These are phyloP conservation scores for Microplitis demolitor DNA, from an alignment of 1,140 invertebrate genomes.

Conservation along the genomic window DNA sequence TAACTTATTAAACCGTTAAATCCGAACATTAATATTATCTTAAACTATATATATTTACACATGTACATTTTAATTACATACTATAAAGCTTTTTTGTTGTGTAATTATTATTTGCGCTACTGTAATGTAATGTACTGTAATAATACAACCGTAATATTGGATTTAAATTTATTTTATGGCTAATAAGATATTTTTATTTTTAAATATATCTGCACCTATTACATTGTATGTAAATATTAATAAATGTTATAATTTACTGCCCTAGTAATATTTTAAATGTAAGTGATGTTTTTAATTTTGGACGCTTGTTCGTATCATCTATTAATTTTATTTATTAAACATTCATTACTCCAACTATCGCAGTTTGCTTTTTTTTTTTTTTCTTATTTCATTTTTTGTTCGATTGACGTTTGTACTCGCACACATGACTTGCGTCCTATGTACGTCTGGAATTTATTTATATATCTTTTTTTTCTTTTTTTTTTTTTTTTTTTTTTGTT, in stretches of 20 bases:
- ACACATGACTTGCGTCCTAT: slow-evolving; percentile 31
- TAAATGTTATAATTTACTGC: no score
- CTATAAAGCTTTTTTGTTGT: slow-evolving; percentile 20
- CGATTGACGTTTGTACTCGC: slow-evolving; percentile 41
- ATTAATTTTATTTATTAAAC: no score
- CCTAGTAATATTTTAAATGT: no score
- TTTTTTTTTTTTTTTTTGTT: slow-evolving; percentile 11
- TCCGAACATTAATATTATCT: slow-evolving; percentile 17
- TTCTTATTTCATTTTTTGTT: slow-evolving; percentile 8
- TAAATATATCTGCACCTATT: no score
- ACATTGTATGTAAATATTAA: no score
- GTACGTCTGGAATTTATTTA: slow-evolving; percentile 11
- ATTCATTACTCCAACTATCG: slow-evolving; percentile 15
- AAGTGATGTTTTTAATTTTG: background rate
- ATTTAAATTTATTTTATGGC: slow-evolving; percentile 14
- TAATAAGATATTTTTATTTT: slow-evolving; percentile 5
- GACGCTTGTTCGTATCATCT: background rate
- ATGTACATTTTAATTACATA: slow-evolving; percentile 27
- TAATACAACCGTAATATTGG: slow-evolving; percentile 27
- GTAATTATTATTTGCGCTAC: background rate
- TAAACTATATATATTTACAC: slow-evolving; percentile 33
- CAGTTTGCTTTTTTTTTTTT: slow-evolving; percentile 23
- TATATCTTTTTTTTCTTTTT: slow-evolving; percentile 10
- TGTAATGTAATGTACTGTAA: slow-evolving; percentile 19
- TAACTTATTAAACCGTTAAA: slow-evolving; percentile 18